Evolutionary conservation across 2,888 invertebrate genomes (phyloP), one percentile per base, ranked within the genome.

Genomic region (Dicroscelio sp.): DNA sequence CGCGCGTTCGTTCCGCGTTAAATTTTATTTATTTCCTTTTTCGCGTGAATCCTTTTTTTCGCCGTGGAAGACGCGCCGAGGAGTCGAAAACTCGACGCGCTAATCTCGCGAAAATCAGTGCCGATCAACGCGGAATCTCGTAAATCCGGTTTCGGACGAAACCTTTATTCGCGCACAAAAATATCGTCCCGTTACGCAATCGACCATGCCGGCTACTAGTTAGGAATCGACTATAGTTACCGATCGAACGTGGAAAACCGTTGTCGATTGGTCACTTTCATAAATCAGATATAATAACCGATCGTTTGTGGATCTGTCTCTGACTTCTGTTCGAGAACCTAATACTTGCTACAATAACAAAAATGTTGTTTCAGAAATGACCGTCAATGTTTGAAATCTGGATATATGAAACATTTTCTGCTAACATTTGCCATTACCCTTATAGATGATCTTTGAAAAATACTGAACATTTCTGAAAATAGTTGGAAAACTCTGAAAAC

Each of bases 71-170:
- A 38, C n/a, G n/a, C 48, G 48, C 2, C 17, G 6, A 14, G 48
- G 17, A 38, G 12, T 6, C 6, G 65, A 78, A 88, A 87, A 82
- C 82, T 87, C 23, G 73, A 17, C 55, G 63, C n/a, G 58, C 25
- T 75, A 75, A 88, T 82, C 82, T 75, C 60, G 82, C 71, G 76
- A 85, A 78, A 78, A 79, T 84, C 78, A 52, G 25, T 76, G 48
- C 55, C 69, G 75, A 88, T 88, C 69, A 38, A 65, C 67, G 85
- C 76, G 76, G 82, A 87, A 84, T 84, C 84, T 84, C 84, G 88
- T 71, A 90, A 87, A 78, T 90, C 90, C 90, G 90, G 86, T 86
- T 86, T 86, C 86, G 85, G 60, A 33, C 86, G 78, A 89, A 89
- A 89, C 63, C 86, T 86, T 86, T 85, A 86, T 82, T 89, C 52